Evolutionary conservation across 2,888 invertebrate species (phyloP).

Genomic region (Pyrocoelia pectoralis): DNA sequence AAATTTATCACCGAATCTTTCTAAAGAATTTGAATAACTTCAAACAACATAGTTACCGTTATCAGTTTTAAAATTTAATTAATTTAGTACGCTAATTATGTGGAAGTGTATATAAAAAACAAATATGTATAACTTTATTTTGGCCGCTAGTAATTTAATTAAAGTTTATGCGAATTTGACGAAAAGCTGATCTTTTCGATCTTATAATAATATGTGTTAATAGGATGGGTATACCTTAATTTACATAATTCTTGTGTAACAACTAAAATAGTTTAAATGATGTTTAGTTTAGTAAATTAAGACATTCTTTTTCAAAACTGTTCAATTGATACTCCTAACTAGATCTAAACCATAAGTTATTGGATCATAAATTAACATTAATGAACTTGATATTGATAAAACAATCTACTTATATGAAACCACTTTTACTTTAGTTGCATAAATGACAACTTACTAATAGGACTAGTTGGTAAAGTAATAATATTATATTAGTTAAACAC

Average conservation of each 20-base stretch:
- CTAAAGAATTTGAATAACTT: background rate
- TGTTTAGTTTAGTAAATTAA: conserved; percentile 4
- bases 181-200: no score
- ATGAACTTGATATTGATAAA: conserved; percentile 46
- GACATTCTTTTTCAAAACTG: conserved; percentile 7
- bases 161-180: no score
- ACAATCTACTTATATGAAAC: conserved; percentile 37
- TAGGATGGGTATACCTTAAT: background rate
- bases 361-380: conserved; percentile 42
- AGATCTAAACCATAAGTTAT: background rate
- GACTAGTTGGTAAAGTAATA: conserved; percentile 5
- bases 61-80: background rate
- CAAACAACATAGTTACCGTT: background rate
- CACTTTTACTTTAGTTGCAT: conserved; percentile 42
- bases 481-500: background rate
- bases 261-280: background rate
- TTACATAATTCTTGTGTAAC: background rate
- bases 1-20: background rate
- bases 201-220: background rate
- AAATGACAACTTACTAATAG: conserved; percentile 25
- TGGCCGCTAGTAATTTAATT: background rate
- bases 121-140: background rate
- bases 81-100: background rate
- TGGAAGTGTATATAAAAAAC: background rate
- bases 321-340: conserved; percentile 1